Evolutionary conservation across 2,113 vertebrate species (phyloP).

Genomic region (Globicephala melas): DNA sequence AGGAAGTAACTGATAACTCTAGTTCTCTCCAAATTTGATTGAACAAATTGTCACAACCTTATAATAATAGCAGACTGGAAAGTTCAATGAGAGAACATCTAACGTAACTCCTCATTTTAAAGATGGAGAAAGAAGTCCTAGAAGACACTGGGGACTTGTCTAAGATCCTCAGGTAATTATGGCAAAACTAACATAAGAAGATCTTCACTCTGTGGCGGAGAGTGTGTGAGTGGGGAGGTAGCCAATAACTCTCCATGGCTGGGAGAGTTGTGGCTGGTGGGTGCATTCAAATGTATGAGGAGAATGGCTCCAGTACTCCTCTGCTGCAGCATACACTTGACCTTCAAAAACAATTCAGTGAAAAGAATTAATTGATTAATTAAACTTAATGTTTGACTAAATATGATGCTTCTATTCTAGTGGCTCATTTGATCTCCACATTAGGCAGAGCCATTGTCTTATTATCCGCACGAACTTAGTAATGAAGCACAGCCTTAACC

Average conservation of each 20-base stretch:
- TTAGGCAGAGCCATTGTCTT: neutral
- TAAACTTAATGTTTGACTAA: neutral
- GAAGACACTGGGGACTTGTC: neutral
- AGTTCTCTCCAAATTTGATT: neutral
- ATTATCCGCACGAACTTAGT: neutral
- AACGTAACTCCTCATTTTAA: neutral
- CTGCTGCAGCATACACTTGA: neutral
- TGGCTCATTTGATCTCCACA: neutral
- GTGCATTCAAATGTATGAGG: neutral
- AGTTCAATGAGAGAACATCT: neutral
- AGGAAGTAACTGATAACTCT: neutral
- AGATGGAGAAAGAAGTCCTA: neutral
- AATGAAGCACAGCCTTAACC: neutral
- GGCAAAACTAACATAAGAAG: neutral
- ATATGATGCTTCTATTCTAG: neutral
- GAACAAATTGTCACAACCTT: neutral
- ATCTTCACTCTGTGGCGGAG: neutral
- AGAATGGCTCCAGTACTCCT: neutral
- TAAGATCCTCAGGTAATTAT: neutral
- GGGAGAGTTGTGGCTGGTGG: neutral
- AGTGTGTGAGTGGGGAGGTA: neutral
- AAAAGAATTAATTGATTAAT: constrained; percentile 13
- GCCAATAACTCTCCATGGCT: no score
- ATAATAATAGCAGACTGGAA: neutral
- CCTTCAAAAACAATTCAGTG: neutral